These are phyloP conservation scores for Lagopus muta DNA, from an alignment of 2,113 vertebrate genomes.

Conservation along the genomic window DNA sequence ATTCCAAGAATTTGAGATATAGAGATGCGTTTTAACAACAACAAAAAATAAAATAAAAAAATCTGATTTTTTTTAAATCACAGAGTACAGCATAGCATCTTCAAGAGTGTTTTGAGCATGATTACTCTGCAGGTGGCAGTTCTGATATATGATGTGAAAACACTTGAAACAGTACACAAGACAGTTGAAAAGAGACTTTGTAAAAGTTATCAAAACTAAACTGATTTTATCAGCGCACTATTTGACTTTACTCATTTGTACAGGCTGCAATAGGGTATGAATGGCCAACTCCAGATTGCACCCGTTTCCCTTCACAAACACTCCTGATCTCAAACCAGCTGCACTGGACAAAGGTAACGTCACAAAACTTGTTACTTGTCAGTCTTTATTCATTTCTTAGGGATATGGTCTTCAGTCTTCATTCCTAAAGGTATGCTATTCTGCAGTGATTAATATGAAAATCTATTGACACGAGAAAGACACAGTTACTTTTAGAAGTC, in stretches of 20 bases:
- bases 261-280: slow-evolving; percentile 83
- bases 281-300: slow-evolving; percentile 79
- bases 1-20: not conserved
- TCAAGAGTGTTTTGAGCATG: not conserved
- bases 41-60: not conserved
- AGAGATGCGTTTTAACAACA: not conserved
- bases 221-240: slow-evolving; percentile 49
- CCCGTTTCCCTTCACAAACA: slow-evolving; percentile 76
- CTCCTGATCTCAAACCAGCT: slow-evolving; percentile 72
- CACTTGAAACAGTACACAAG: not conserved
- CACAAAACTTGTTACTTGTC: slow-evolving; percentile 73
- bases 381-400: slow-evolving; percentile 76
- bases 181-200: slow-evolving; percentile 47
- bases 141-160: slow-evolving; percentile 1
- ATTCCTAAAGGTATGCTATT: slow-evolving; percentile 73
- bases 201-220: slow-evolving; percentile 58
- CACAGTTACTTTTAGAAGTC: slow-evolving; percentile 86
- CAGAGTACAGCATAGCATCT: not conserved
- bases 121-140: slow-evolving; percentile 32
- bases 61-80: not conserved
- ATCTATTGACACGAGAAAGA: slow-evolving; percentile 88
- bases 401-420: slow-evolving; percentile 76
- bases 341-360: slow-evolving; percentile 88
- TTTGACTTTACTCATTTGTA: slow-evolving; percentile 66
- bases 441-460: slow-evolving; percentile 85